These are phyloP conservation scores for Ferdinandea cuprea DNA, from an alignment of 2,888 invertebrate genomes.

Conservation along the genomic window DNA sequence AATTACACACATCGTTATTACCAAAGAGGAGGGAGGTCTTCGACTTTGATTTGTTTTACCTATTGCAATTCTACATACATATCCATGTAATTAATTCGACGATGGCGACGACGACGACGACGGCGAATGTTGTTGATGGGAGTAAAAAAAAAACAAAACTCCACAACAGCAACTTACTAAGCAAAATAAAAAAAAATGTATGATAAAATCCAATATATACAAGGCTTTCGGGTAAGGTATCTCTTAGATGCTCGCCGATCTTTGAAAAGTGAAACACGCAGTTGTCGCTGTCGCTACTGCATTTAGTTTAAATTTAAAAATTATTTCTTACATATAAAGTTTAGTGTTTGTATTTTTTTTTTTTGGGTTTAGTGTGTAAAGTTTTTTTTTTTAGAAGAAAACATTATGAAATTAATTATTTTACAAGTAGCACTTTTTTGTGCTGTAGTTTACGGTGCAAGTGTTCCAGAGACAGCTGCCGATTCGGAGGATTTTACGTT, in stretches of 20 bases:
- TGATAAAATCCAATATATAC: constrained; percentile 67
- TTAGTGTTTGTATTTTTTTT: constrained; percentile 6
- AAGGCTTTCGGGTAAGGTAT: constrained; percentile 55
- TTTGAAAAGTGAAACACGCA: constrained; percentile 61
- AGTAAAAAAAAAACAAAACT: constrained; percentile 8
- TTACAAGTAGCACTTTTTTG: constrained; percentile 60
- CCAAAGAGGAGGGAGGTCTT: constrained; percentile 64
- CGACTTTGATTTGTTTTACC: constrained; percentile 56
- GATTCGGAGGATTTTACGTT: constrained; percentile 42
- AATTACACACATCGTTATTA: constrained; percentile 28
- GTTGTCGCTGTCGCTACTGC: constrained; percentile 15
- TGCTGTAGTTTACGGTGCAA: constrained; percentile 52
- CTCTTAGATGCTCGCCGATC: constrained; percentile 71
- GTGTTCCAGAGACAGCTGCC: constrained; percentile 27
- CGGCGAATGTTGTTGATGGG: constrained; percentile 39
- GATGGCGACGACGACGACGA: constrained; percentile 17
- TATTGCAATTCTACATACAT: constrained; percentile 54
- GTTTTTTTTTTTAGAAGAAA: constrained; percentile 12
- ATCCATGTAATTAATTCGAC: constrained; percentile 61
- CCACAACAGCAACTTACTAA: constrained; percentile 24
- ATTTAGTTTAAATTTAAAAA: constrained; percentile 5
- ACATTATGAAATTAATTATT: constrained; percentile 58
- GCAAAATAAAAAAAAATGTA: constrained; percentile 24
- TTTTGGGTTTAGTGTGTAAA: constrained; percentile 24
- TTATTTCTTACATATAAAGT: constrained; percentile 1